Base-by-base conservation (phyloP, 2,113 vertebrate genomes). In the Phocoena sinus region DNA sequence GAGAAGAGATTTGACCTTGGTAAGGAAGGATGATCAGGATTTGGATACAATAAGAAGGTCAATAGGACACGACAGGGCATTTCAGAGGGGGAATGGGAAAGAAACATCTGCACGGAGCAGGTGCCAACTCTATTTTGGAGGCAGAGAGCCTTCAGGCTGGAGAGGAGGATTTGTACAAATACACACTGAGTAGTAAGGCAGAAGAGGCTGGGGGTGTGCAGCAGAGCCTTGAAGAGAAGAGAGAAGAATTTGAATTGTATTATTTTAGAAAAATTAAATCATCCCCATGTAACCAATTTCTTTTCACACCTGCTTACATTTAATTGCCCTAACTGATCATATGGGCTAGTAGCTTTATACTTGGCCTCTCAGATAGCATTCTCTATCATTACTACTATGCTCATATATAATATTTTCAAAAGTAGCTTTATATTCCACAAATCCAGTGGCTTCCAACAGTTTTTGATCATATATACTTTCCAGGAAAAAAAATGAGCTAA, bases 1-100 rank as follows among this genome's bases (percentile, higher is more conserved):
- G 62, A 96, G n/a, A 82, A 26, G 84, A 79, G 44, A 96, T n/a
- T 25, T 94, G 94, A 96, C 95, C 80, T 97, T 97, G 65, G 70
- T 71, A 31, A 18, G 67, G 84, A 97, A 94, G 50, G 38, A 80
- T 76, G 68, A 8, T 23, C 58, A 71, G 65, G 31, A 23, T 56
- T 33, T 68, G 80, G 63, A 80, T 20, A 26, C 53, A 86, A 38
- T 6, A 20, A 74, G 38, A 71, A 97, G 60, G 68, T 96, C 74
- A 87, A 36, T 2, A 79, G 89, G 93, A 84, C 36, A 70, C 0
- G 3, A 17, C 9, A 8, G 50, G 21, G 67, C 67, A 53, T 79
- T 93, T 80, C 89, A 91, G 56, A 68, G 0, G 2, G 25, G 62
- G 23, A 62, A 53, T n/a, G 38, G 20, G 25, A 81, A 53, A 71